These are phyloP conservation scores for Drosophila villosipedis DNA, from an alignment of 2,888 invertebrate genomes.

Conservation along the genomic window DNA sequence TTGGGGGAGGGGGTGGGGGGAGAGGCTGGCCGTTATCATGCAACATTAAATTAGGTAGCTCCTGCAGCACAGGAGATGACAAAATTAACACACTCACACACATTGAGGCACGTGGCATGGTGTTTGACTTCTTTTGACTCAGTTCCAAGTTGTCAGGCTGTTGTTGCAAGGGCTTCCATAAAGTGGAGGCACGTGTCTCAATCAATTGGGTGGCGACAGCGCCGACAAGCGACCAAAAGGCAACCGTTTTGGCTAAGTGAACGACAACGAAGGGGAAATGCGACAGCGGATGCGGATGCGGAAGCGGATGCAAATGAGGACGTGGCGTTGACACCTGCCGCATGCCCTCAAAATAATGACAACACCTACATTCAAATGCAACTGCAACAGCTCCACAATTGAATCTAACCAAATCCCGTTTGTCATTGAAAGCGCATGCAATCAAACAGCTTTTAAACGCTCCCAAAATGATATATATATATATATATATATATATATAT, in stretches of 20 bases:
- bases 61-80: constrained; percentile 59
- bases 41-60: constrained; percentile 79
- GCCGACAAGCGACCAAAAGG: constrained; percentile 20
- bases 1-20: not conserved
- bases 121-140: constrained; percentile 67
- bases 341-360: constrained; percentile 7
- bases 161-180: constrained; percentile 28
- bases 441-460: not conserved
- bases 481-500: too few relatives aligned
- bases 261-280: constrained; percentile 16
- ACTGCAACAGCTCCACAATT: not conserved
- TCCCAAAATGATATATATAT: not conserved
- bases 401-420: not conserved
- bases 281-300: constrained; percentile 1
- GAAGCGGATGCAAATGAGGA: constrained; percentile 6
- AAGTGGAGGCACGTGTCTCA: constrained; percentile 73
- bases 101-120: constrained; percentile 64
- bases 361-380: constrained; percentile 1
- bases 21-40: constrained; percentile 45
- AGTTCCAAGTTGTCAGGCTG: constrained; percentile 30
- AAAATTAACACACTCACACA: constrained; percentile 57
- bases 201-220: constrained; percentile 47
- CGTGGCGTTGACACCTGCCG: constrained; percentile 26
- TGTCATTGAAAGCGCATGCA: not conserved
- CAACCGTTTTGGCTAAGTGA: constrained; percentile 47